A percentile compares a stretch with the other conserved stretches of the same genome.
phyloP scores from a whole-genome alignment of 2,888 invertebrate species.

The Ormyrus labotus region DNA sequence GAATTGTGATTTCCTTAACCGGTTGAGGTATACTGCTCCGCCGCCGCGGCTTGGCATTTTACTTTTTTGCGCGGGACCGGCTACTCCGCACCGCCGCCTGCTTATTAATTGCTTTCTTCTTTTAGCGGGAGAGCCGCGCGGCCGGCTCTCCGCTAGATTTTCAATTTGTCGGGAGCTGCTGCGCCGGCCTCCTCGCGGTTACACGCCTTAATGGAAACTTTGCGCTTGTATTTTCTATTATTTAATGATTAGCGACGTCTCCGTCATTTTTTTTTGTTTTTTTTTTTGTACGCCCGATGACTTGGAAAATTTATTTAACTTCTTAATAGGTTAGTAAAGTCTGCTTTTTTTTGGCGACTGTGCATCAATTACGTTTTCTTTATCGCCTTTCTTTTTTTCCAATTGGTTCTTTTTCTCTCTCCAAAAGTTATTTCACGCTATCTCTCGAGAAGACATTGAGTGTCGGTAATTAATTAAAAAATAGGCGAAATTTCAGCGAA shows the following conservation, averaged over 20 bases:
- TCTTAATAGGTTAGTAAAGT: too few species aligned
- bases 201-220: constrained; percentile 13
- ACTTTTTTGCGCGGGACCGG: constrained; percentile 27
- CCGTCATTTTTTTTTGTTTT: background rate
- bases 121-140: background rate
- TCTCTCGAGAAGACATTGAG: too few species aligned
- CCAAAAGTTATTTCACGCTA: too few species aligned
- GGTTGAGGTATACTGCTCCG: constrained; percentile 15
- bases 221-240: constrained; percentile 33
- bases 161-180: constrained; percentile 39
- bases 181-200: too few species aligned
- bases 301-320: background rate
- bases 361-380: too few species aligned
- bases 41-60: constrained; percentile 17
- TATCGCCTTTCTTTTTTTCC: too few species aligned
- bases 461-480: too few species aligned
- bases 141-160: constrained; percentile 1
- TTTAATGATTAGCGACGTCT: constrained; percentile 5
- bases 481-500: too few species aligned
- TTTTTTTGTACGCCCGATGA: background rate
- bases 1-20: constrained; percentile 53
- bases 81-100: constrained; percentile 19
- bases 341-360: too few species aligned
- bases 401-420: too few species aligned
- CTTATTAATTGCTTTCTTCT: constrained; percentile 48